A percentile compares a stretch with the other conserved stretches of the same genome.
phyloP scores from a whole-genome alignment of 2,113 vertebrate species.

The Aptenodytes patagonicus region DNA sequence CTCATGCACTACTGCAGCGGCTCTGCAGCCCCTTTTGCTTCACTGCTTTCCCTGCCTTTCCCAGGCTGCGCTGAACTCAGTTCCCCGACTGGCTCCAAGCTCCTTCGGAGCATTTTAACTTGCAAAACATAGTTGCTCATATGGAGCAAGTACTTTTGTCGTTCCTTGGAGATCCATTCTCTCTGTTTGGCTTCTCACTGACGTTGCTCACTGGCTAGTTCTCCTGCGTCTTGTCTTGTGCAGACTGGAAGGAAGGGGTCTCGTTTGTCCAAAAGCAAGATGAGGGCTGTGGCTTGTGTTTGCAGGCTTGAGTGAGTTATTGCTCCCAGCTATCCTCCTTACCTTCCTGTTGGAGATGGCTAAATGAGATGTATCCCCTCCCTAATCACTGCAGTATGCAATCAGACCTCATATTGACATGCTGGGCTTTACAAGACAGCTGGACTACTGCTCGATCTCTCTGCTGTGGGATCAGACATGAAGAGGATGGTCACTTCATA shows the following conservation, averaged over 20 bases:
- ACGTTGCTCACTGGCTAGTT: not conserved
- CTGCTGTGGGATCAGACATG: not conserved
- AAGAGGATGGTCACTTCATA: not conserved
- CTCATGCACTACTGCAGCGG: not conserved
- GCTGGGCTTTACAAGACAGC: not conserved
- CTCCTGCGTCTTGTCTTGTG: not conserved
- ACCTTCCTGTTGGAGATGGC: not conserved
- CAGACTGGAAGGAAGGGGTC: not conserved
- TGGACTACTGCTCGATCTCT: not conserved
- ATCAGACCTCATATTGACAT: not conserved
- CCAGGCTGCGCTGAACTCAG: not conserved
- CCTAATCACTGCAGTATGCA: not conserved
- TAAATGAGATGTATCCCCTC: not conserved
- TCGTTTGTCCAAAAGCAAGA: fast-evolving
- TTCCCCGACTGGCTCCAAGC: not conserved
- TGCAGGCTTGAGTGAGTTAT: not conserved
- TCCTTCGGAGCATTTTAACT: not conserved
- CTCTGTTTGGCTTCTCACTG: not conserved
- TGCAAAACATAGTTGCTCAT: not conserved
- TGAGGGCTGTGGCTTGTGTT: not conserved
- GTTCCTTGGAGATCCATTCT: not conserved
- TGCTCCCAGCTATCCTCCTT: not conserved
- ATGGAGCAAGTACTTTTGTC: not conserved
- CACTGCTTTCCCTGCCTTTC: not conserved
- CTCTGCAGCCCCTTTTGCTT: not conserved